These are phyloP conservation scores for Murina feae DNA, from an alignment of 2,113 vertebrate species.

Conservation along the genomic window DNA sequence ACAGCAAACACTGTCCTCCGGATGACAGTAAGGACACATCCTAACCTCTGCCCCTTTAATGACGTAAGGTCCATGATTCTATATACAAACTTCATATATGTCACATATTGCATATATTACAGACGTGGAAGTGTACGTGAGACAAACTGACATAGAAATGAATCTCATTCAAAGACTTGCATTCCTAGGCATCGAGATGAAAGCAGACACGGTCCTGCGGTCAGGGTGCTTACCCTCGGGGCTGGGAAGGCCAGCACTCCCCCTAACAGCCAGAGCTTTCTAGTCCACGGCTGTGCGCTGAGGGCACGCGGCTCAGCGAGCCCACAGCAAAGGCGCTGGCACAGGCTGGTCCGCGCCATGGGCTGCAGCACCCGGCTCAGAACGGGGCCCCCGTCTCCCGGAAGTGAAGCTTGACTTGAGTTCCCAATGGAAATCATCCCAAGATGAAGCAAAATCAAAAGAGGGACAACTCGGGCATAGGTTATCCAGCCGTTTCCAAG, in stretches of 20 bases:
- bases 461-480: accelerated
- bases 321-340: not conserved
- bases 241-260: not conserved
- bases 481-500: not conserved
- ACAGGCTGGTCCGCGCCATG: accelerated
- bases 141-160: not conserved
- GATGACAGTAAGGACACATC: not conserved
- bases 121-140: not conserved
- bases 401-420: not conserved
- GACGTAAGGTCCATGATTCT: not conserved
- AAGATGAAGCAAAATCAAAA: not conserved
- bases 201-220: not conserved
- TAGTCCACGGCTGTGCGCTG: accelerated
- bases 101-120: not conserved
- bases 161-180: not conserved
- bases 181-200: not conserved
- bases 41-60: not conserved
- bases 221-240: not conserved
- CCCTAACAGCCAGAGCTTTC: not conserved
- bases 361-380: not conserved
- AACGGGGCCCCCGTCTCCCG: not conserved
- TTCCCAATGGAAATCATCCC: not conserved
- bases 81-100: not conserved
- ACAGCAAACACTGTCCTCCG: not conserved
- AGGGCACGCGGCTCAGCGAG: not conserved